A percentile compares a stretch with the other conserved stretches of the same genome.
These are phyloP conservation scores for Oreohelix idahoensis DNA, from an alignment of 1,140 invertebrate genomes.

Conservation along the genomic window DNA sequence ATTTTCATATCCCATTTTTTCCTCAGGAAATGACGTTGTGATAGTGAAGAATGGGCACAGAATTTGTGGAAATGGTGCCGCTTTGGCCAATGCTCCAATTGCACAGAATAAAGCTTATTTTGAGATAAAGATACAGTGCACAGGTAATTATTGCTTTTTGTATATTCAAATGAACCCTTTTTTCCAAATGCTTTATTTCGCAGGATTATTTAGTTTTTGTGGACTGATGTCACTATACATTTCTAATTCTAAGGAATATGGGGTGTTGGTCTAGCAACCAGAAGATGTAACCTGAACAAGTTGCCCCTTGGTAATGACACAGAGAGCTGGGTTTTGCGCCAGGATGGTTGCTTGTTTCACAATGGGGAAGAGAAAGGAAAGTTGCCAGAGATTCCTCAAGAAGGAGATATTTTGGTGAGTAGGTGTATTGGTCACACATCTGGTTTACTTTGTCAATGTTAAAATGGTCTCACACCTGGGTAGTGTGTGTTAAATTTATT, in stretches of 20 bases:
- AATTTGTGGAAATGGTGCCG: conserved; percentile 95
- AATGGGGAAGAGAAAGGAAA: conserved; percentile 86
- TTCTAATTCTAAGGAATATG: conserved; percentile 80
- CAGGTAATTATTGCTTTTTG: conserved; percentile 76
- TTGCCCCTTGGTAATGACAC: conserved; percentile 87
- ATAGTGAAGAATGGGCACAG: conserved; percentile 96
- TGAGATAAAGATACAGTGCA: conserved; percentile 97
- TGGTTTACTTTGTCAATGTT: too few species aligned
- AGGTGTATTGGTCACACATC: too few species aligned
- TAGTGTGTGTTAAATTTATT: too few species aligned
- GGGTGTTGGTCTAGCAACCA: conserved; percentile 93
- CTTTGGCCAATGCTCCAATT: conserved; percentile 91
- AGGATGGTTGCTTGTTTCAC: conserved; percentile 89
- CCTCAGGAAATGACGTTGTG: conserved; percentile 94
- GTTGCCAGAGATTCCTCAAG: conserved; percentile 80
- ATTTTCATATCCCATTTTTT: background rate
- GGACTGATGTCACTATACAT: background rate
- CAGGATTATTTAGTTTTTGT: too few species aligned
- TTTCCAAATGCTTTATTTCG: too few species aligned
- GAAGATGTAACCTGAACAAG: conserved; percentile 87
- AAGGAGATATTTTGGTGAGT: conserved; percentile 93
- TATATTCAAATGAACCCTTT: too few species aligned
- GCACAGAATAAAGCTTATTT: conserved; percentile 99
- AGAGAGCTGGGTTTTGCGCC: conserved; percentile 94
- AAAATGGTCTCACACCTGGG: too few species aligned